These are phyloP conservation scores for Pelodiscus sinensis DNA, from an alignment of 2,113 vertebrate species.

Conservation along the genomic window DNA sequence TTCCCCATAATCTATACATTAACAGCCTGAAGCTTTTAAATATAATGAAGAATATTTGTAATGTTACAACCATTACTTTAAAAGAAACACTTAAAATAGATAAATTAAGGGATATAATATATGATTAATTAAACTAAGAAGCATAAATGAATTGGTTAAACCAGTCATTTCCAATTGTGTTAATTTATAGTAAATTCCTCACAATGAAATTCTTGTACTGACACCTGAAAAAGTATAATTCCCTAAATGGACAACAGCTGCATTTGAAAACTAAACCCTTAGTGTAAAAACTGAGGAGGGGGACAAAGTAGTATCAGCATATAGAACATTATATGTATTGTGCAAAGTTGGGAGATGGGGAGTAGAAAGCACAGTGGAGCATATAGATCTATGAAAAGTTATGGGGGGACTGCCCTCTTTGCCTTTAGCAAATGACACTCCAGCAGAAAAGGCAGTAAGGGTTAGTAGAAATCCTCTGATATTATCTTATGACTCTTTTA, in stretches of 20 bases:
- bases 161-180: not conserved
- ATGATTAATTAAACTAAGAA: not conserved
- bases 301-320: not conserved
- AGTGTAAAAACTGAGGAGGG: too few species aligned
- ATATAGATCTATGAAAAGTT: not conserved
- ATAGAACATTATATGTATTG: not conserved
- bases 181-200: conserved; percentile 7
- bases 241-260: too few species aligned
- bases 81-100: conserved; percentile 13
- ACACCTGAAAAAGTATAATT: not conserved
- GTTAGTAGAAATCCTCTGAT: not conserved
- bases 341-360: not conserved
- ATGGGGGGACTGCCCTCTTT: not conserved
- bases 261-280: too few species aligned
- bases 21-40: not conserved
- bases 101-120: not conserved
- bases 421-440: not conserved
- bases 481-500: conserved; percentile 12
- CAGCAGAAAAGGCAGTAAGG: not conserved
- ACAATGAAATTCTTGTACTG: conserved; percentile 3
- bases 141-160: conserved; percentile 14
- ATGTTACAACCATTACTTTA: not conserved
- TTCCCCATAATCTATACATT: not conserved
- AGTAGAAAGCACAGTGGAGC: not conserved
- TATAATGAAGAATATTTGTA: not conserved